phyloP scores from a whole-genome alignment of 2,113 vertebrate species.

The Melanotaenia duboulayi region DNA sequence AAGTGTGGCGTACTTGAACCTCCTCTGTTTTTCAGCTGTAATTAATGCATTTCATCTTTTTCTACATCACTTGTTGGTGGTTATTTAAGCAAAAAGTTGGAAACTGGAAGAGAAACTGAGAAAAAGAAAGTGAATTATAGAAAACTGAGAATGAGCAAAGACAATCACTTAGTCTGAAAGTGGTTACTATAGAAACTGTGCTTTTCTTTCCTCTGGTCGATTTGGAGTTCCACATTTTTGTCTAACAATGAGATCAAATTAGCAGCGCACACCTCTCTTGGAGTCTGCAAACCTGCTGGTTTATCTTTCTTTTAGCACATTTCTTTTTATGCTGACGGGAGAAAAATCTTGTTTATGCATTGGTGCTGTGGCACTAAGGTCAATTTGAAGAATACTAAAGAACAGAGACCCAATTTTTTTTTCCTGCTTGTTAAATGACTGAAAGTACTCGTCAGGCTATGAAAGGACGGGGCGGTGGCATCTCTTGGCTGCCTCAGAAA shows the following conservation, averaged over 20 bases:
- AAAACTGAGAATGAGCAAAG: constrained; percentile 41
- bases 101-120: constrained; percentile 25
- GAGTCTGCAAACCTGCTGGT: constrained; percentile 14
- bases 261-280: constrained; percentile 34
- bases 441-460: constrained; percentile 32
- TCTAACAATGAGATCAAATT: constrained; percentile 67
- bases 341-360: background rate
- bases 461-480: constrained; percentile 17
- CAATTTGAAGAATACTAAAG: background rate
- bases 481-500: constrained; percentile 44
- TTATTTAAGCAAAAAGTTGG: constrained; percentile 30
- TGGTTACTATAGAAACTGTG: constrained; percentile 83
- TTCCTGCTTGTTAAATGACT: constrained; percentile 34
- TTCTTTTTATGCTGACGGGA: background rate
- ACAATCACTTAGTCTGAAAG: constrained; percentile 65
- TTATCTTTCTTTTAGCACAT: background rate
- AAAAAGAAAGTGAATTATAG: constrained; percentile 48
- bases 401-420: background rate
- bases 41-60: constrained; percentile 24
- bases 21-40: constrained; percentile 16
- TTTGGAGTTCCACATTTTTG: constrained; percentile 69
- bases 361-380: background rate
- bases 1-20: constrained; percentile 1
- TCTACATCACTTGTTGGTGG: constrained; percentile 23
- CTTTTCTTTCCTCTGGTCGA: constrained; percentile 52